A percentile compares a stretch with the other conserved stretches of the same genome.
phyloP scores from a whole-genome alignment of 1,140 invertebrate species.

The Drosophila saltans region DNA sequence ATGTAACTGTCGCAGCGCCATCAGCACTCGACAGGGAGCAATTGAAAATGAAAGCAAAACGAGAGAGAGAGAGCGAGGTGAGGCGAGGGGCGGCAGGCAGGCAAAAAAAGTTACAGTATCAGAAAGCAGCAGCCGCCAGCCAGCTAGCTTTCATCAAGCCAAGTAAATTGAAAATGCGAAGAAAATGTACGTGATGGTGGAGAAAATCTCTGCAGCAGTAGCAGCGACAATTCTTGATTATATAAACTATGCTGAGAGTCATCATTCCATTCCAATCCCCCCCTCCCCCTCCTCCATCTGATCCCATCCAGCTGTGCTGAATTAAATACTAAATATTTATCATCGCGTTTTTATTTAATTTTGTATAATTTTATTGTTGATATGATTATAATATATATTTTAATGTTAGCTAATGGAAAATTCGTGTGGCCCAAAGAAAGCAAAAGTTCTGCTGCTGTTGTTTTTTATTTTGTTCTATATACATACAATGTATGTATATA shows the following conservation, averaged over 20 bases:
- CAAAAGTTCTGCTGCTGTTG: conserved; percentile 26
- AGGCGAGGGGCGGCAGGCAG: background rate
- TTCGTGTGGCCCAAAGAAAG: conserved; percentile 49
- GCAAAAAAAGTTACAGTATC: conserved; percentile 17
- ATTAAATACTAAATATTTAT: conserved; percentile 40
- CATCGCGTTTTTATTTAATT: background rate
- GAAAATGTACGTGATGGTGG: background rate
- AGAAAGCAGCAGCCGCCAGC: conserved; percentile 38
- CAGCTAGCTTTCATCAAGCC: conserved; percentile 2
- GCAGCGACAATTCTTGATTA: conserved; percentile 41
- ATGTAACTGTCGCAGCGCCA: background rate
- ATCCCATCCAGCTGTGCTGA: conserved; percentile 16
- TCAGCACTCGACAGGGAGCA: conserved; percentile 8
- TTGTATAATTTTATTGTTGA: conserved; percentile 47
- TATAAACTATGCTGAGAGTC: conserved; percentile 19
- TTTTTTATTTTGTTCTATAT: conserved; percentile 10
- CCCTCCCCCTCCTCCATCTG: background rate
- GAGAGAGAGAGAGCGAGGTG: background rate
- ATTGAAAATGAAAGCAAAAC: conserved; percentile 13
- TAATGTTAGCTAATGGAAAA: conserved; percentile 45
- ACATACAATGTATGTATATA: background rate
- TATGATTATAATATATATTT: conserved; percentile 34
- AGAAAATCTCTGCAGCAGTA: conserved; percentile 17
- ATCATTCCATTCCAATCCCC: background rate
- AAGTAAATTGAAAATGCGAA: conserved; percentile 54